These are phyloP conservation scores for Origma solitaria DNA, from an alignment of 2,113 vertebrate species.

Conservation along the genomic window DNA sequence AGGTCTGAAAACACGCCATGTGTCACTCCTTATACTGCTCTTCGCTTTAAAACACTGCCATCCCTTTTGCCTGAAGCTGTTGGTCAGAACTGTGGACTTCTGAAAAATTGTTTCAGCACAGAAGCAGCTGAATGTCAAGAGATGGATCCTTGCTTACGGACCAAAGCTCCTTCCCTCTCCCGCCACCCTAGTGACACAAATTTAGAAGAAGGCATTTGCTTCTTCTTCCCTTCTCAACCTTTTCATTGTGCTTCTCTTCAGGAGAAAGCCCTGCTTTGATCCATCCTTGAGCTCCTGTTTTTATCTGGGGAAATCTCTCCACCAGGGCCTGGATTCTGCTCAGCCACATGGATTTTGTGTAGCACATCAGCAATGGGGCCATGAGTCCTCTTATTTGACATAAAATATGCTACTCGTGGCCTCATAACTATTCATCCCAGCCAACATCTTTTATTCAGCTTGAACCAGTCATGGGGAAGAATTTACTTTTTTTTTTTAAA, in stretches of 20 bases:
- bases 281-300: not conserved
- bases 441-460: not conserved
- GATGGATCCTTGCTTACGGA: fast-evolving
- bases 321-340: not conserved
- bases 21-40: not conserved
- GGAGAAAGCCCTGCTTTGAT: not conserved
- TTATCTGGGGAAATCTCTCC: not conserved
- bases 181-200: not conserved
- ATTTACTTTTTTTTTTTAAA: not conserved
- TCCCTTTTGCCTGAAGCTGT: not conserved
- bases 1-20: not conserved
- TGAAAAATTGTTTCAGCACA: not conserved
- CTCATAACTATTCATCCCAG: not conserved
- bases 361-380: not conserved
- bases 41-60: not conserved
- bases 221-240: not conserved
- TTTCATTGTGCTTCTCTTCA: not conserved
- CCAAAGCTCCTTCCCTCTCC: not conserved
- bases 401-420: fast-evolving
- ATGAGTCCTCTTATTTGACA: not conserved
- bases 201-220: not conserved
- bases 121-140: not conserved
- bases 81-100: not conserved
- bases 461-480: not conserved
- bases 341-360: not conserved